Percentiles rank a stretch among this genome's conserved stretches.
Evolutionary conservation across 2,888 invertebrate genomes (phyloP).

Genomic region (Volucella inflata): DNA sequence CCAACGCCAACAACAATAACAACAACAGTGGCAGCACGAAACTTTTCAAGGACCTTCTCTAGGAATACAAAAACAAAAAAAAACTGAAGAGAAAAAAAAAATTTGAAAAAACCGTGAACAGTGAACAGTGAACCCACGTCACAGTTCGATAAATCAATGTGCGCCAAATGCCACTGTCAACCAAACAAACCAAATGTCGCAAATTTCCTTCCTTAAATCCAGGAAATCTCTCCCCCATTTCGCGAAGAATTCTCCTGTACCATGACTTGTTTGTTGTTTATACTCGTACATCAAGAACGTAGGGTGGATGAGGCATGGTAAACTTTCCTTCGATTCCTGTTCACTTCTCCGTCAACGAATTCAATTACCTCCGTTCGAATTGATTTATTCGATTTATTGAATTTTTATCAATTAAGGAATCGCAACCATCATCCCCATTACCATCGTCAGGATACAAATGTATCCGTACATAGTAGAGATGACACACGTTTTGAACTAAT

Average conservation of each 20-base stretch:
- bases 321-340: constrained; percentile 33
- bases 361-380: constrained; percentile 66
- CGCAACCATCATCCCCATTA: constrained; percentile 1
- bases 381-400: constrained; percentile 74
- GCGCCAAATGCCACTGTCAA: constrained; percentile 71
- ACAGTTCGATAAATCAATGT: constrained; percentile 71
- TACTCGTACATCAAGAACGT: neutral
- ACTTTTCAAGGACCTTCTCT: constrained; percentile 18
- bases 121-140: constrained; percentile 49
- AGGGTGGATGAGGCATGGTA: constrained; percentile 34
- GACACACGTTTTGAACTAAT: constrained; percentile 39
- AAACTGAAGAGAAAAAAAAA: neutral
- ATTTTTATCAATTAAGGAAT: constrained; percentile 70
- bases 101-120: too few species aligned
- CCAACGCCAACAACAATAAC: neutral
- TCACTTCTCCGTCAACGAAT: constrained; percentile 57
- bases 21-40: neutral
- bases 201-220: constrained; percentile 24
- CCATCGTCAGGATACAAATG: neutral
- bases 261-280: constrained; percentile 17
- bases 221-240: constrained; percentile 3
- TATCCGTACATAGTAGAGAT: neutral
- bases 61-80: neutral
- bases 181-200: constrained; percentile 71
- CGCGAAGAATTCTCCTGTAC: neutral